A percentile compares a stretch with the other conserved stretches of the same genome.
Evolutionary conservation across 2,888 invertebrate species (phyloP).

Genomic region (Andrena chrysosceles): DNA sequence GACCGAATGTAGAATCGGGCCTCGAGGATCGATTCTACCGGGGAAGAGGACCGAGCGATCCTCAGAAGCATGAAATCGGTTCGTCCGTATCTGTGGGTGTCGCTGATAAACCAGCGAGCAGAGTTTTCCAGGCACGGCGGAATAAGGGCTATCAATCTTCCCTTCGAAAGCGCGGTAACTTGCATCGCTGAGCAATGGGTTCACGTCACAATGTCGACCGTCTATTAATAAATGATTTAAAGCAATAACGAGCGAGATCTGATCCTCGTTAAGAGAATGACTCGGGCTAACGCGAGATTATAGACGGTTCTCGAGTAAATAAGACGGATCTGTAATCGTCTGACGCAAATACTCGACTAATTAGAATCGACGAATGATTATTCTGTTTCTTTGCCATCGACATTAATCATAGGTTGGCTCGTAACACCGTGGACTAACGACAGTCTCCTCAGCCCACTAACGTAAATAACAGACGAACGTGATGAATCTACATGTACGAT

Average conservation of each 20-base stretch:
- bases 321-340: neutral
- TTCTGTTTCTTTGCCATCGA: neutral
- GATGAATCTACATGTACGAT: no score
- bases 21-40: neutral
- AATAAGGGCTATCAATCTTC: conserved; percentile 32
- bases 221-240: conserved; percentile 27
- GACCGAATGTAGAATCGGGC: conserved; percentile 15
- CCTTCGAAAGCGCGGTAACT: neutral
- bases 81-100: conserved; percentile 31
- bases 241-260: neutral
- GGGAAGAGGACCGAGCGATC: conserved; percentile 2
- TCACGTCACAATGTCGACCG: neutral
- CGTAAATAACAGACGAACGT: no score
- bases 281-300: neutral
- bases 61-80: neutral
- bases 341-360: neutral
- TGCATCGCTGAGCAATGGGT: neutral
- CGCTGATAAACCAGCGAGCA: conserved; percentile 1
- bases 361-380: neutral
- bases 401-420: neutral
- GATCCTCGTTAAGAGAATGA: neutral
- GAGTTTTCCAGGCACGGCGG: conserved; percentile 9
- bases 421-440: neutral
- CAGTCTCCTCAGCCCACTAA: no score
- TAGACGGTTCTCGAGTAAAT: neutral